phyloP scores from a whole-genome alignment of 2,888 invertebrate genomes.

The Rotaria sp. region DNA sequence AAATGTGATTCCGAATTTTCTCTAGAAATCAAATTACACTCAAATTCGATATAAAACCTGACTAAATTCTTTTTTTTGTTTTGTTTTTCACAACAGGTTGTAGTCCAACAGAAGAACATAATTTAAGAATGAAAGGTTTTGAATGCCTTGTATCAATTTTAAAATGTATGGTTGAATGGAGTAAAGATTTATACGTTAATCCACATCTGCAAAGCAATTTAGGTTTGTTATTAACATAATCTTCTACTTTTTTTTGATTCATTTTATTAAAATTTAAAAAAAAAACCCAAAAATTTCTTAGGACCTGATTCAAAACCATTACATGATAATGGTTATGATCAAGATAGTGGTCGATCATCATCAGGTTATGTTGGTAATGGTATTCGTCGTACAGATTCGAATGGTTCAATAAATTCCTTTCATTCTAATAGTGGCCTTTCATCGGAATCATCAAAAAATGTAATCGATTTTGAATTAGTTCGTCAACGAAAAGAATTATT shows the following conservation, averaged over 20 bases:
- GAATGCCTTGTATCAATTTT: conserved; percentile 94
- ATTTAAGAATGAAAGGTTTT: conserved; percentile 84
- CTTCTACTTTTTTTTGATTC: not conserved
- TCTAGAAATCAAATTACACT: too few relatives aligned
- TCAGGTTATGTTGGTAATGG: not conserved
- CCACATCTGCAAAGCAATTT: conserved; percentile 73
- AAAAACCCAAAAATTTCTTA: not conserved
- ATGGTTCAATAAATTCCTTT: conserved; percentile 50
- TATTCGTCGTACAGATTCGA: not conserved
- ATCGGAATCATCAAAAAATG: conserved; percentile 54
- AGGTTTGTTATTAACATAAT: conserved; percentile 56
- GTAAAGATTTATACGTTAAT: conserved; percentile 89
- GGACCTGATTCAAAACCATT: conserved; percentile 2
- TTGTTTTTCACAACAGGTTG: conserved; percentile 62
- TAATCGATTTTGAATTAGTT: conserved; percentile 79
- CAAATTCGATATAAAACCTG: too few relatives aligned
- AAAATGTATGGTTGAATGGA: conserved; percentile 99
- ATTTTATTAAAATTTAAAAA: too few relatives aligned
- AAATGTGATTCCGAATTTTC: too few relatives aligned
- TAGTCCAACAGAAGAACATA: conserved; percentile 85
- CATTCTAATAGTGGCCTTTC: conserved; percentile 60
- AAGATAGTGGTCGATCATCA: conserved; percentile 1
- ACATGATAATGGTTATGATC: not conserved
- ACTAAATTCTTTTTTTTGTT: not conserved
- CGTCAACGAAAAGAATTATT: conserved; percentile 99